Evolutionary conservation across 2,888 invertebrate species (phyloP), one percentile per base, ranked within the genome.

Genomic region (Drosophila limbata): DNA sequence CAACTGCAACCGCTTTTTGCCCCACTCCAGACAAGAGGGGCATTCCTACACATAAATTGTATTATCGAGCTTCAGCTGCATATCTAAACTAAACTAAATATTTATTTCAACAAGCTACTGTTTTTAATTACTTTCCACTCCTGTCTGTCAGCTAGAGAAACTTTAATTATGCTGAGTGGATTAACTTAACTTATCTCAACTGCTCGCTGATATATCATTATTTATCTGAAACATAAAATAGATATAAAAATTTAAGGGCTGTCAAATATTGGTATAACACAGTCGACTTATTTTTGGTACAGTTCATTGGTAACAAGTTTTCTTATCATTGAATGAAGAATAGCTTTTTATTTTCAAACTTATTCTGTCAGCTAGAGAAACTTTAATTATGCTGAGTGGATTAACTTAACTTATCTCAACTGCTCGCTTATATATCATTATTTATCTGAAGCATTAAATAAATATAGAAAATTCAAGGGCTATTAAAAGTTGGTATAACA

Each of bases 61-160:
- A 63, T 60, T 63, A 72, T 75, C 77, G 66, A 67, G 73, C 19
- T 39, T 13, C 25, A 68, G 50, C 66, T 56, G 63, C 63, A 75
- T 63, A 60, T 55, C 59, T 77, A 51, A 51, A 44, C 59, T 77
- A 51, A 51, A 44, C 44, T 50, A 77, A 63, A 72, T 67, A 73
- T 56, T 73, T 64, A 56, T 47, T 53, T 51, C 19, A 67, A 63
- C 77, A 60, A 67, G 75, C 77, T 77, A 63, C 77, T 67, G 77
- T 62, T 63, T 75, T 66, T 44, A 66, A 59, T 77, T 51, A 66
- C 48, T 45, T 42, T 51, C n/a, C 57, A 50, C 39, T 44, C 35
- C 6, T 44, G 48, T 45, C 45, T 45, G 10, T 11, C 28, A 15
- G 15, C 19, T n/a, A 31, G 59, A 8, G 57, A 63, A 56, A 48